A percentile compares a stretch with the other conserved stretches of the same genome.
Conservation (phyloP, 2,888 invertebrate species). For the Stenchaetothrips biformis region DNA sequence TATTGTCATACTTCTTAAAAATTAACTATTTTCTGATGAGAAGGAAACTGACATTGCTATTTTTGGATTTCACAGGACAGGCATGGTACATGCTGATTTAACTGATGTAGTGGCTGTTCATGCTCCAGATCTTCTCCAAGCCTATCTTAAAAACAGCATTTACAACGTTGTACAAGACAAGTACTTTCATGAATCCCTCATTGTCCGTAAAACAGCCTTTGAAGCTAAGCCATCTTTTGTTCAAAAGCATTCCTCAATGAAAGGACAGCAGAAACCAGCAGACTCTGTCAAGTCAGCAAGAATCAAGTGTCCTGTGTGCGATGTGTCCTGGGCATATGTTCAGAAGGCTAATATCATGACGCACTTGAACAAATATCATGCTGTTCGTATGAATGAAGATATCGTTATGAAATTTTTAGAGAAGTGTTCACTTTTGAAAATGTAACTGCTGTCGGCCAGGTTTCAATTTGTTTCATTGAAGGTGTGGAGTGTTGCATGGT, state of each 20-base stretch:
- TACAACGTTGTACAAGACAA: background rate
- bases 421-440: background rate
- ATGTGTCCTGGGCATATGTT: background rate
- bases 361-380: background rate
- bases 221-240: background rate
- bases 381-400: background rate
- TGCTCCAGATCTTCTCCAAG: background rate
- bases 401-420: background rate
- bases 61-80: background rate
- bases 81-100: background rate
- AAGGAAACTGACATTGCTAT: background rate
- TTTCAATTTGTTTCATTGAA: too few relatives aligned
- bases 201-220: background rate
- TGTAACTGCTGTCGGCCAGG: too few relatives aligned
- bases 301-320: background rate
- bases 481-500: too few relatives aligned
- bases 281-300: background rate
- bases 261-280: background rate
- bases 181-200: background rate
- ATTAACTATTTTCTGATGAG: background rate
- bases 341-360: background rate
- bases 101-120: background rate
- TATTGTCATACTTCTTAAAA: background rate
- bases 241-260: background rate
- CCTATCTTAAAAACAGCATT: background rate